Conservation (phyloP, 2,888 invertebrate species). For the Synanthedon tipuliformis region DNA sequence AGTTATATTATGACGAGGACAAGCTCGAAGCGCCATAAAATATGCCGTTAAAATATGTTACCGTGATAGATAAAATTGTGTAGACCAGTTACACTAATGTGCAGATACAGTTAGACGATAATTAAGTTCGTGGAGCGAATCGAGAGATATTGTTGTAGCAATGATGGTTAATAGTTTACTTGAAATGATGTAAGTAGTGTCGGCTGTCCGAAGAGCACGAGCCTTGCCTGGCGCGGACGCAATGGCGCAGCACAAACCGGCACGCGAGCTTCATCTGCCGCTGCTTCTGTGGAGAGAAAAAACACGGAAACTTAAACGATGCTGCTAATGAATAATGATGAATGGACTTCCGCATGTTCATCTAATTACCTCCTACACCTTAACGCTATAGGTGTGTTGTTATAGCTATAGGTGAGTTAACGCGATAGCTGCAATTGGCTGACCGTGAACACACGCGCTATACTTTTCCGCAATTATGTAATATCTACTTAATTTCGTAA, state of each 20-base stretch:
- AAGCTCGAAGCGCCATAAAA: not conserved
- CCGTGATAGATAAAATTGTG: not conserved
- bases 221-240: slow-evolving; percentile 32
- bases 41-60: not conserved
- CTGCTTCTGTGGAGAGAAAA: slow-evolving; percentile 32
- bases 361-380: slow-evolving; percentile 34
- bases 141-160: slow-evolving; percentile 3
- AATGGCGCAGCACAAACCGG: slow-evolving; percentile 27
- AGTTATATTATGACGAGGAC: too few relatives aligned
- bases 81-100: not conserved
- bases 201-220: slow-evolving; percentile 7
- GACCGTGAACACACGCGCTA: slow-evolving; percentile 33
- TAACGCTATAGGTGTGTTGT: not conserved
- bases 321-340: slow-evolving; percentile 53
- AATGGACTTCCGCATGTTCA: slow-evolving; percentile 49
- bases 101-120: slow-evolving; percentile 25
- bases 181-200: slow-evolving; percentile 34
- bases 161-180: not conserved
- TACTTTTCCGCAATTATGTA: slow-evolving; percentile 20
- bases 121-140: slow-evolving; percentile 13
- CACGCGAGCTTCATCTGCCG: slow-evolving; percentile 33
- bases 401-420: not conserved
- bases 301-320: slow-evolving; percentile 54
- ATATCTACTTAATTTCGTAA: slow-evolving; percentile 9
- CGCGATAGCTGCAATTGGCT: slow-evolving; percentile 12